phyloP scores from a whole-genome alignment of 2,888 invertebrate species.

The Pyrocoelia pectoralis region DNA sequence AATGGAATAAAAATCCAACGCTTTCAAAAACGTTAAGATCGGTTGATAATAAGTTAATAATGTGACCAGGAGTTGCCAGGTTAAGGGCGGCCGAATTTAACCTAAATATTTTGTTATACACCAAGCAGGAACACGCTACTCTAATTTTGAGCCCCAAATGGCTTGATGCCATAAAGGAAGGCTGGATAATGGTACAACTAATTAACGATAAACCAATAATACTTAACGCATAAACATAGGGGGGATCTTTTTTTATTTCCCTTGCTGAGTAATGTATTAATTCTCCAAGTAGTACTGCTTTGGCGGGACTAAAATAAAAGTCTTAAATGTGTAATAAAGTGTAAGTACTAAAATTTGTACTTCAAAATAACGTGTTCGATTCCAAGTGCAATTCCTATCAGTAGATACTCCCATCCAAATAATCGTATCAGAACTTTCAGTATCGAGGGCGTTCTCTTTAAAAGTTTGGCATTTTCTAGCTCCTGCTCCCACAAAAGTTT shows the following conservation, averaged over 20 bases:
- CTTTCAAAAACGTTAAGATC: slow-evolving; percentile 68
- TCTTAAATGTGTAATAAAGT: no score
- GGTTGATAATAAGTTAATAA: slow-evolving; percentile 93
- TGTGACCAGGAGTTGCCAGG: slow-evolving; percentile 77
- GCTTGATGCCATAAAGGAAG: background rate
- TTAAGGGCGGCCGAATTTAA: slow-evolving; percentile 73
- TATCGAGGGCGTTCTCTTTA: background rate
- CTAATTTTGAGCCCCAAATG: slow-evolving; percentile 86
- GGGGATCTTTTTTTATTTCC: background rate
- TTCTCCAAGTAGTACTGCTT: background rate
- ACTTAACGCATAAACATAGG: background rate
- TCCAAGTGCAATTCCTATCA: background rate
- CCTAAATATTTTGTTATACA: slow-evolving; percentile 75
- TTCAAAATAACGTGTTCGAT: background rate
- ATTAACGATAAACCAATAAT: background rate
- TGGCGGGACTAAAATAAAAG: background rate
- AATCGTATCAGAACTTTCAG: background rate
- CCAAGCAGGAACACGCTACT: slow-evolving; percentile 82
- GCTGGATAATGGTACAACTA: background rate
- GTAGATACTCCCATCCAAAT: background rate
- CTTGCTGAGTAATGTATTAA: background rate
- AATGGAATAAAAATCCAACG: background rate
- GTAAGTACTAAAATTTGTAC: no score
- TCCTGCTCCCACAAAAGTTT: background rate
- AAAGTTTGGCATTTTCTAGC: background rate